phyloP scores from a whole-genome alignment of 2,797 vertebrate genomes.

The Spheniscus humboldti region DNA sequence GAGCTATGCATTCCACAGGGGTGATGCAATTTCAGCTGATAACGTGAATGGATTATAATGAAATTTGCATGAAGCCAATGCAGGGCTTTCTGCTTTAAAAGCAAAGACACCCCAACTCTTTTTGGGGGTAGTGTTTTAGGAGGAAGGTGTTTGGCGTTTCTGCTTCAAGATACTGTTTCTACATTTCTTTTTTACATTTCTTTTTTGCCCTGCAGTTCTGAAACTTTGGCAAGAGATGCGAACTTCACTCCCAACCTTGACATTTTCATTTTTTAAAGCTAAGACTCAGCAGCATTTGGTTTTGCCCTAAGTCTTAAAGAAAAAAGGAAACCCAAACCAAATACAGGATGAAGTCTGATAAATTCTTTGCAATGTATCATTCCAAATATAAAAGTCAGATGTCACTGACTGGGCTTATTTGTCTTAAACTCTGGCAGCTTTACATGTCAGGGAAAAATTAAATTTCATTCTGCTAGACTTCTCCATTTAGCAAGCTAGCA shows the following conservation, averaged over 20 bases:
- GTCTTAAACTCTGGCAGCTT: constrained; percentile 33
- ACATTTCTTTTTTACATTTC: neutral
- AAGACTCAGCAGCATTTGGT: neutral
- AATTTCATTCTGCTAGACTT: constrained; percentile 12
- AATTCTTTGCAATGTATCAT: constrained; percentile 40
- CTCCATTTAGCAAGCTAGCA: neutral
- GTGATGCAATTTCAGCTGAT: neutral
- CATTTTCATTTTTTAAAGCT: constrained; percentile 4
- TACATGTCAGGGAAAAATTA: constrained; percentile 25
- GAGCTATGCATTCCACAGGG: neutral
- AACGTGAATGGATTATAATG: neutral
- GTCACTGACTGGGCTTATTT: constrained; percentile 30
- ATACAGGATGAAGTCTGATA: neutral
- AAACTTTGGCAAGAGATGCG: neutral
- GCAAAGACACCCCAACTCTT: neutral
- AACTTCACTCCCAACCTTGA: neutral
- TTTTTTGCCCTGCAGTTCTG: neutral
- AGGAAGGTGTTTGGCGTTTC: neutral
- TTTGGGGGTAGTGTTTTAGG: neutral
- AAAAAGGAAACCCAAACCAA: constrained; percentile 6
- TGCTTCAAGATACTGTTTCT: neutral
- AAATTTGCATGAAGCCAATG: neutral
- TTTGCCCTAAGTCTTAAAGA: constrained; percentile 1
- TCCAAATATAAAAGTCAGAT: constrained; percentile 13
- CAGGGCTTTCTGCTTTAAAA: neutral